phyloP scores from a whole-genome alignment of 2,113 vertebrate species.

The Recurvirostra avosetta region DNA sequence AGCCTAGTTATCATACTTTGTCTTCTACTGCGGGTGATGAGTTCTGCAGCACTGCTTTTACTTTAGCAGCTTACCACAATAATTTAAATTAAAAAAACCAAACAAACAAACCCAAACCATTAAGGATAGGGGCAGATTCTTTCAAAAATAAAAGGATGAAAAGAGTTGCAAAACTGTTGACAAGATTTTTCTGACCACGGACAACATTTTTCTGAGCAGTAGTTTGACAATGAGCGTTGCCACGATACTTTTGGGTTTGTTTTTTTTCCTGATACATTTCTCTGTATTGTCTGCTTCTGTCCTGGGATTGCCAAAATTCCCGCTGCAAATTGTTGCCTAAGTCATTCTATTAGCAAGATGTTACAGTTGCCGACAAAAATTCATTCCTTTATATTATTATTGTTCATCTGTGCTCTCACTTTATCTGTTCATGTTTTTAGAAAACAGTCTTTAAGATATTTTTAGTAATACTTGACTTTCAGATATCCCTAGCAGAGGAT shows the following conservation, averaged over 20 bases:
- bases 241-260: not conserved
- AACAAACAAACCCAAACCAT: not conserved
- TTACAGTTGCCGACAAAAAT: not conserved
- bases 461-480: not conserved
- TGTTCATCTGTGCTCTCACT: not conserved
- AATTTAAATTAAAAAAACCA: not conserved
- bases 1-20: not conserved
- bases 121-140: not conserved
- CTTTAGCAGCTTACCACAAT: not conserved
- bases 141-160: not conserved
- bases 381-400: not conserved
- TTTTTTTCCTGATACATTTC: not conserved
- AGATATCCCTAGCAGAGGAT: not conserved
- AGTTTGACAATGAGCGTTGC: not conserved
- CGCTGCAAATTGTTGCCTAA: not conserved
- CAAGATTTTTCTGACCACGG: not conserved
- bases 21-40: not conserved
- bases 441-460: not conserved
- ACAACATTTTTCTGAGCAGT: not conserved
- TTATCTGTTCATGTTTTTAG: not conserved
- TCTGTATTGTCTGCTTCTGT: not conserved
- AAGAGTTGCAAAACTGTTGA: not conserved
- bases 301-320: not conserved
- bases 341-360: not conserved
- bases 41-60: not conserved